phyloP scores from a whole-genome alignment of 2,113 vertebrate species.

The Gopherus flavomarginatus region DNA sequence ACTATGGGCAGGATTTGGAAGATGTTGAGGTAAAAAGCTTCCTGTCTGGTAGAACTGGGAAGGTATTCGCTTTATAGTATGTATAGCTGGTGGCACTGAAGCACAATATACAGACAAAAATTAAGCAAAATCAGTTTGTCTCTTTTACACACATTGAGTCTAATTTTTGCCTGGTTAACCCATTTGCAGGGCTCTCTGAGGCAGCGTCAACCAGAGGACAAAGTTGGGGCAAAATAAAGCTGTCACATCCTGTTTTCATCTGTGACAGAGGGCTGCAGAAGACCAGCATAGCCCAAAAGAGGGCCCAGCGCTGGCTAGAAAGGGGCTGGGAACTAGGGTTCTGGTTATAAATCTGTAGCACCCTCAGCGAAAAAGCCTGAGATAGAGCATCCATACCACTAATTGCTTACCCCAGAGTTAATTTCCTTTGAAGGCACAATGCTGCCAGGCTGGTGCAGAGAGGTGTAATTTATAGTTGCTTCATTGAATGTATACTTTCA shows the following conservation, averaged over 20 bases:
- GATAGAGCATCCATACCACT: background rate
- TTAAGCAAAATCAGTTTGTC: background rate
- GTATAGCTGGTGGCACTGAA: background rate
- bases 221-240: background rate
- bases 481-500: background rate
- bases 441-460: background rate
- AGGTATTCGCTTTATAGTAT: background rate
- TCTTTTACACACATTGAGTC: background rate
- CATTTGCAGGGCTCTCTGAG: background rate
- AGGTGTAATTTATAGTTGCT: background rate
- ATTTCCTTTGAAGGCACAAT: background rate
- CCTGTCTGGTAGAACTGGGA: background rate
- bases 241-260: background rate
- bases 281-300: background rate
- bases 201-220: background rate
- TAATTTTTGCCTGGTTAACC: background rate
- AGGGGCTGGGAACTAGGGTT: background rate
- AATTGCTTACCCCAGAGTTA: background rate
- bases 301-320: background rate
- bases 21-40: conserved; percentile 82
- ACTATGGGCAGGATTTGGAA: conserved; percentile 89
- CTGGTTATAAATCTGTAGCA: background rate
- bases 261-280: background rate
- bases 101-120: background rate
- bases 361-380: background rate